Base-by-base conservation (phyloP, 2,888 invertebrate genomes). In the Drosophila austrosaltans region DNA sequence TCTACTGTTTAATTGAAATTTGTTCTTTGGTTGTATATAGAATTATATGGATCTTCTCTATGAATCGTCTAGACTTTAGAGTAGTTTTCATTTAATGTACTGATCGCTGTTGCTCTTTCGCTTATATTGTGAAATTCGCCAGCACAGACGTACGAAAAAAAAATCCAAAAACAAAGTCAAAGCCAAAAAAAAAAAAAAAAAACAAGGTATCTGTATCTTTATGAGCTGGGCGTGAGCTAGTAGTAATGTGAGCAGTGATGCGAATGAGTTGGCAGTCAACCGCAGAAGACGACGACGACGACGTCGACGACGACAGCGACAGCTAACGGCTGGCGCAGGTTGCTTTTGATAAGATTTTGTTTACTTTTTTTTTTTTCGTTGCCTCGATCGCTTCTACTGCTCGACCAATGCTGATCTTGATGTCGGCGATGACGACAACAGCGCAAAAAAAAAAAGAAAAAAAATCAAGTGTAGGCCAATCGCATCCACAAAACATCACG, bases 151-250 rank as follows among this genome's bases (percentile, higher is more conserved):
- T 32, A 16, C n/a, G 30, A 30, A 28, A 12, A 30, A 30, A 53
- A 68, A 74, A 63, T 74, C 67, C 63, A 39, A 76, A 70, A 25
- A 57, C 32, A 76, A 70, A 25, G 53, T 5, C 12, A 3, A 42
- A 42, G 16, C 6, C 63, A 39, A 76, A 70, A 25, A 57, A 36
- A 3, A 1, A 42, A 42, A 20, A 48, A 48, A 48, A 22, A 48
- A 22, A 48, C 48, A 48, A 53, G 22, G 63, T 56, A 56, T 58
- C 22, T 69, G 76, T 81, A 77, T 81, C 72, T 82, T 85, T 82
- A 82, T 78, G 81, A 85, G 76, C 70, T 78, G 78, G 82, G 85
- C 78, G 82, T 82, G 85, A 84, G 76, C 72, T 67, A 25, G 25
- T 48, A 48, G 48, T 48, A 48, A 48, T 48, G 48, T 48, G 48